Percentiles rank a stretch among this genome's conserved stretches.
These are phyloP conservation scores for Furcula furcula DNA, from an alignment of 2,888 invertebrate genomes.

Conservation along the genomic window DNA sequence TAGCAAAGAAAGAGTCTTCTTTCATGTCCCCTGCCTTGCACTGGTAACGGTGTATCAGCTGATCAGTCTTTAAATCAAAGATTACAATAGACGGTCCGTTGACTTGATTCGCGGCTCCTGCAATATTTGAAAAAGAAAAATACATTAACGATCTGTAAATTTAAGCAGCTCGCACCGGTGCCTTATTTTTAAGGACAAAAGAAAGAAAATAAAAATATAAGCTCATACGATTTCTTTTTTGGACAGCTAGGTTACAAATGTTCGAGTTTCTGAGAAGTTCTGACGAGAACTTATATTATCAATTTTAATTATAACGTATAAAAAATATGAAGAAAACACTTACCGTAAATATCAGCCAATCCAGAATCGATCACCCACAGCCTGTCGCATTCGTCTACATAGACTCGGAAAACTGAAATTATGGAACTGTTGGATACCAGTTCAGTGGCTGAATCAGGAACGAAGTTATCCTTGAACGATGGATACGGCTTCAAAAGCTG, in stretches of 20 bases:
- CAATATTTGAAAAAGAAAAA: slow-evolving; percentile 17
- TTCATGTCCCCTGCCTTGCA: slow-evolving; percentile 86
- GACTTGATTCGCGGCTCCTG: slow-evolving; percentile 77
- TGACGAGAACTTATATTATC: too few relatives aligned
- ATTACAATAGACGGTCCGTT: slow-evolving; percentile 85
- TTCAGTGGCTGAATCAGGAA: slow-evolving; percentile 78
- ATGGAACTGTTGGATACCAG: slow-evolving; percentile 83
- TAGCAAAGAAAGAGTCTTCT: slow-evolving; percentile 90
- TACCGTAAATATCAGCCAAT: slow-evolving; percentile 87
- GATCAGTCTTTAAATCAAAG: slow-evolving; percentile 89
- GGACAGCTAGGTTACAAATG: too few relatives aligned
- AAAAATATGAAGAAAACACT: too few relatives aligned
- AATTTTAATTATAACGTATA: too few relatives aligned
- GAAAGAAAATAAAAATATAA: too few relatives aligned
- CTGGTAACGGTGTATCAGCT: slow-evolving; percentile 85
- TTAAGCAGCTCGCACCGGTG: too few relatives aligned
- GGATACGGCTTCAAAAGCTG: slow-evolving; percentile 89
- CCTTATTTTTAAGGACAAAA: too few relatives aligned
- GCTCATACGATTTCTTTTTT: too few relatives aligned
- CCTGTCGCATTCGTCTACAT: slow-evolving; percentile 88
- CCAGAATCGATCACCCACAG: slow-evolving; percentile 93
- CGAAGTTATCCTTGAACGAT: slow-evolving; percentile 88
- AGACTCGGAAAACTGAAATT: slow-evolving; percentile 87
- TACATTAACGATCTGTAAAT: too few relatives aligned
- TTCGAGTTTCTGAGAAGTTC: too few relatives aligned